These are phyloP conservation scores for Calidris pugnax DNA, from an alignment of 2,113 vertebrate species.

Conservation along the genomic window DNA sequence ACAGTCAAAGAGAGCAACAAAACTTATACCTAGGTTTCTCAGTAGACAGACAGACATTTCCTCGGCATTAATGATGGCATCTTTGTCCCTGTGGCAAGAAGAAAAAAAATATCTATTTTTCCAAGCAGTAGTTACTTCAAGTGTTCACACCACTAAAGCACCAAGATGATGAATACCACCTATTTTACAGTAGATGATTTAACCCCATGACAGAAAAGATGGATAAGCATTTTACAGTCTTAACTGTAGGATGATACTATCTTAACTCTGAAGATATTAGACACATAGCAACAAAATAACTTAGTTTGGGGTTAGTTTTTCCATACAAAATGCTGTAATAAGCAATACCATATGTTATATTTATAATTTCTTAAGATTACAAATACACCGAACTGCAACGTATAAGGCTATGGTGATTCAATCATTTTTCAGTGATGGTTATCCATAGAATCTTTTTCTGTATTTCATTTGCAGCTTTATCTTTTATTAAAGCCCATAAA, in stretches of 20 bases:
- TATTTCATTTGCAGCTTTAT: not conserved
- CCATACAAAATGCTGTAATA: not conserved
- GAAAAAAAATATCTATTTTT: not conserved
- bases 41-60: constrained; percentile 87
- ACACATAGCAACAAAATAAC: not conserved
- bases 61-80: constrained; percentile 78
- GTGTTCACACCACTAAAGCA: not conserved
- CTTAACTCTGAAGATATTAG: not conserved
- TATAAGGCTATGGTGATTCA: not conserved
- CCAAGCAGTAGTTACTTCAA: not conserved
- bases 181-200: not conserved
- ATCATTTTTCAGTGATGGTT: not conserved
- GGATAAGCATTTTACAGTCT: not conserved
- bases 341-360: not conserved
- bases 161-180: not conserved
- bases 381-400: not conserved
- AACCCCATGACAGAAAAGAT: not conserved
- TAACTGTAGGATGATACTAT: not conserved
- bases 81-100: constrained; percentile 79
- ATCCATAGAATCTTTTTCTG: not conserved
- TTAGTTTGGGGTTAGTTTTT: not conserved
- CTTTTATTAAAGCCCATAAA: not conserved
- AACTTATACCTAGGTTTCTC: constrained; percentile 83
- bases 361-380: not conserved
- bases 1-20: not conserved